Evolutionary conservation across 2,888 invertebrate genomes (phyloP).

Genomic region (Heteromyza rotundicornis): DNA sequence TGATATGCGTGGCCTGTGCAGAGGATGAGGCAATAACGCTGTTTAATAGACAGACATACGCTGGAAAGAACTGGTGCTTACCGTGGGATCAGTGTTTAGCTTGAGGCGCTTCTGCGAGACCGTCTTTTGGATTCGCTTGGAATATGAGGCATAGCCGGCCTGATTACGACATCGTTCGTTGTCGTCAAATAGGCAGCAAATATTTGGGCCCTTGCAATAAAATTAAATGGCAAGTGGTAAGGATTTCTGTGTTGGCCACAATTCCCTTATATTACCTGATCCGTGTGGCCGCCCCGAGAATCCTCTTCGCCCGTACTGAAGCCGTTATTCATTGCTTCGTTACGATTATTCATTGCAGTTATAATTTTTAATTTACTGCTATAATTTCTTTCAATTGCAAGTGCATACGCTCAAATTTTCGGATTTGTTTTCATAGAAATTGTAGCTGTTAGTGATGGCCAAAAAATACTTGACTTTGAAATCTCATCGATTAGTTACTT

Average conservation of each 20-base stretch:
- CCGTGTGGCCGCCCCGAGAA: conserved; percentile 84
- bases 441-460: too few relatives aligned
- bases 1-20: conserved; percentile 86
- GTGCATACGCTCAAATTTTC: too few relatives aligned
- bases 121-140: conserved; percentile 95
- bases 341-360: too few relatives aligned
- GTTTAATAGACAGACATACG: neutral
- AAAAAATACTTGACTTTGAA: too few relatives aligned
- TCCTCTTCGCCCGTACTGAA: conserved; percentile 92
- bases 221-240: too few relatives aligned
- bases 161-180: conserved; percentile 84
- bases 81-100: conserved; percentile 82
- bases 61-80: conserved; percentile 47
- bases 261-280: too few relatives aligned
- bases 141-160: conserved; percentile 83
- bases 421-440: too few relatives aligned
- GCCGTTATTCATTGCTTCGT: conserved; percentile 69
- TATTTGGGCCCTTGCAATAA: too few relatives aligned
- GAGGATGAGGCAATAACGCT: conserved; percentile 4
- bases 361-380: too few relatives aligned
- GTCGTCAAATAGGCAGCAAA: conserved; percentile 92
- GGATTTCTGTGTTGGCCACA: too few relatives aligned
- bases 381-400: too few relatives aligned
- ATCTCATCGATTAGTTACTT: too few relatives aligned
- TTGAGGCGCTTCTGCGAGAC: conserved; percentile 90